Conservation (phyloP, 1,140 invertebrate genomes). For the Platorchestia sp. region DNA sequence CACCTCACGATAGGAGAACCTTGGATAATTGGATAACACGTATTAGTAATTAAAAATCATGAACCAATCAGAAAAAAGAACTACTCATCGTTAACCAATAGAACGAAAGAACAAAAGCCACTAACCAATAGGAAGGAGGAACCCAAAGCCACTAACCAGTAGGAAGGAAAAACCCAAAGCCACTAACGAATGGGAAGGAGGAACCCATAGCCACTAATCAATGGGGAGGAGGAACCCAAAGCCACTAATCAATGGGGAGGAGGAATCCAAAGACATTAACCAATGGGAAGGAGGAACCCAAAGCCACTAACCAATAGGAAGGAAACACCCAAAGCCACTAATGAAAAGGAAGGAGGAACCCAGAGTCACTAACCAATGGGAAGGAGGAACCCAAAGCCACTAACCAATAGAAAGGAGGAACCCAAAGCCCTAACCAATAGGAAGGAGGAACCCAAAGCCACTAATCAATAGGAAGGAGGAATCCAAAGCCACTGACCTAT, state of each 20-base stretch:
- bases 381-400: too few species aligned
- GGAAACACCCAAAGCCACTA: not conserved
- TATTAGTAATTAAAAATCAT: too few species aligned
- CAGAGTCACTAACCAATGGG: too few species aligned
- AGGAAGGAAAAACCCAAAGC: not conserved
- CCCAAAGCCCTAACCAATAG: not conserved
- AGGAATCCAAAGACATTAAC: not conserved
- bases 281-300: not conserved
- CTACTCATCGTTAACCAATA: not conserved
- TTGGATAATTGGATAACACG: too few species aligned
- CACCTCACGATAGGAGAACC: too few species aligned
- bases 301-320: not conserved
- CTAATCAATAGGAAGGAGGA: too few species aligned
- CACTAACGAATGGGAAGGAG: not conserved
- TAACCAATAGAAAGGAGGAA: too few species aligned
- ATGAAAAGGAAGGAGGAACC: not conserved
- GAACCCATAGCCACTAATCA: not conserved
- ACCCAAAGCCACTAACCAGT: not conserved
- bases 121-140: not conserved
- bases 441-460: not conserved
- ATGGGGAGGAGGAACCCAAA: too few species aligned
- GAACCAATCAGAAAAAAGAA: not conserved
- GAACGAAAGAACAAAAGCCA: too few species aligned
- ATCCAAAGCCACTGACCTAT: slow-evolving; percentile 77
- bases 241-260: not conserved